Evolutionary conservation across 2,888 invertebrate species (phyloP).

Genomic region (Didymodactylos carnosus): DNA sequence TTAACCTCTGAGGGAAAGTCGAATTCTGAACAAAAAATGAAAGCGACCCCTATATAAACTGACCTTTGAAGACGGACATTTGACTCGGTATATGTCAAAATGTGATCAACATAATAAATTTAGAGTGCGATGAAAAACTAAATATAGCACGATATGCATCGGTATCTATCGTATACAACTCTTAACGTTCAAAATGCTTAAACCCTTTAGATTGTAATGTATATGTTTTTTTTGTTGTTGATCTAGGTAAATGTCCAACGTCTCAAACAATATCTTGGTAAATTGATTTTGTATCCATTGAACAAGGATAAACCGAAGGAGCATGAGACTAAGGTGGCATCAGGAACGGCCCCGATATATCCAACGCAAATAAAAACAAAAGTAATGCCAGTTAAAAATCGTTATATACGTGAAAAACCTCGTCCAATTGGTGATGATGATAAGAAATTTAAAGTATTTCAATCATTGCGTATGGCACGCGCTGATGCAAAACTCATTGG

Average conservation of each 20-base stretch:
- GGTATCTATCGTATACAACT: no score
- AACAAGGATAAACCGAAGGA: constrained; percentile 11
- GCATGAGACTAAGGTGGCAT: constrained; percentile 8
- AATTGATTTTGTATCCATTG: constrained; percentile 11
- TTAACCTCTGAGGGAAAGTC: no score
- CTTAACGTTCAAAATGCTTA: no score
- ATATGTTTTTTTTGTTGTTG: neutral
- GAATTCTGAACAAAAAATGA: no score
- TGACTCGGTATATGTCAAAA: no score
- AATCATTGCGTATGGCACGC: constrained; percentile 8
- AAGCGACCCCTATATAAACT: no score
- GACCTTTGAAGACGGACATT: no score
- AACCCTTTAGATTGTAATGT: no score
- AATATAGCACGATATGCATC: no score
- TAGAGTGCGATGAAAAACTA: no score
- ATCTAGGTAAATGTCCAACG: constrained; percentile 11
- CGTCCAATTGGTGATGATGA: constrained; percentile 8
- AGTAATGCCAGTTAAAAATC: constrained; percentile 5
- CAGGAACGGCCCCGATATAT: constrained; percentile 3
- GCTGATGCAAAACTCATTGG: constrained; percentile 9
- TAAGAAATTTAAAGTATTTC: constrained; percentile 6
- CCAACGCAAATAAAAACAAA: neutral
- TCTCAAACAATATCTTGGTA: constrained; percentile 10
- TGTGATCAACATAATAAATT: no score
- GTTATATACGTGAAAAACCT: constrained; percentile 3